Conservation (phyloP, 2,113 vertebrate species). For the Crotalus viridis region DNA sequence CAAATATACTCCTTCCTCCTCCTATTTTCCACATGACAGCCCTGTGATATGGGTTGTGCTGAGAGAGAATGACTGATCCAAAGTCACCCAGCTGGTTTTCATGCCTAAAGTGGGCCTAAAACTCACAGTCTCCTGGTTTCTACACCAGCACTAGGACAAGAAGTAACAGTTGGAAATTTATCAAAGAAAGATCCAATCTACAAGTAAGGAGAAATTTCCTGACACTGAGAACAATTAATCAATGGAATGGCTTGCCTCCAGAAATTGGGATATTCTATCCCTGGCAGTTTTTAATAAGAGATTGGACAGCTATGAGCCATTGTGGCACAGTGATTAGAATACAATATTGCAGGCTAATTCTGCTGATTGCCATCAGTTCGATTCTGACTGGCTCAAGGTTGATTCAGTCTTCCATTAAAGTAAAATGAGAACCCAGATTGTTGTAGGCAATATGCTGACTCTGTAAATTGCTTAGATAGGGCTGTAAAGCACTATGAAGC, state of each 20-base stretch:
- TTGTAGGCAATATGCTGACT: too few species aligned
- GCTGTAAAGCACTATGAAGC: background rate
- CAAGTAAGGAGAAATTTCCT: background rate
- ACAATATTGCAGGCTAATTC: background rate
- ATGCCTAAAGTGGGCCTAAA: background rate
- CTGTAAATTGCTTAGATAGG: too few species aligned
- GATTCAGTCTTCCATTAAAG: too few species aligned
- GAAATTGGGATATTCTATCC: background rate
- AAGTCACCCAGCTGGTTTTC: background rate
- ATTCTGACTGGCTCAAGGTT: too few species aligned
- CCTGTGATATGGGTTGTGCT: background rate
- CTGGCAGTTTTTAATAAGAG: background rate
- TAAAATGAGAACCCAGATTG: too few species aligned
- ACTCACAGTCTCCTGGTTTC: background rate
- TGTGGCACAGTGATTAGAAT: background rate
- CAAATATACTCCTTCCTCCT: background rate
- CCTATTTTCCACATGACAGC: background rate
- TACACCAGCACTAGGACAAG: background rate
- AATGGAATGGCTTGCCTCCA: background rate
- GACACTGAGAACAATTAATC: background rate
- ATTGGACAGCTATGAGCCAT: background rate
- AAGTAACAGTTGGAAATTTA: background rate
- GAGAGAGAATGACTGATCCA: background rate
- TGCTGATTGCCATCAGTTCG: background rate
- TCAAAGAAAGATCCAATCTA: background rate